A percentile compares a stretch with the other conserved stretches of the same genome.
Conservation (phyloP, 2,113 vertebrate genomes). For the Sminthopsis crassicaudata region DNA sequence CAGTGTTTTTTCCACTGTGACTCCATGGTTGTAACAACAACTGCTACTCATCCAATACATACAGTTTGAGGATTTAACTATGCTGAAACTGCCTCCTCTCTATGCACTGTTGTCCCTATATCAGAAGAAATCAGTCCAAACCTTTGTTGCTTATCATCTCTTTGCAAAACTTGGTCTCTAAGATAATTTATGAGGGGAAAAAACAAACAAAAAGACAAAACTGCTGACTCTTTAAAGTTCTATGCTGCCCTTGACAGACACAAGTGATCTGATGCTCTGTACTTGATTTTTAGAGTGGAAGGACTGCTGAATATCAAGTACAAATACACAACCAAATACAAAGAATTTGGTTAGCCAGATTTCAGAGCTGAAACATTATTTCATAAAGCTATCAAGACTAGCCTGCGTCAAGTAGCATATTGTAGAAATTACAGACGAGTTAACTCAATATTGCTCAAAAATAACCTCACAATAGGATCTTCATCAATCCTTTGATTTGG, state of each 20-base stretch:
- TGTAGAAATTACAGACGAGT: background rate
- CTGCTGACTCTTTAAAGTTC: background rate
- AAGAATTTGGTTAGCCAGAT: background rate
- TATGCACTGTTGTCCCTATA: background rate
- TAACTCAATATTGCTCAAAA: background rate
- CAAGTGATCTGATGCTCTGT: background rate
- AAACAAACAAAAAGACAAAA: background rate
- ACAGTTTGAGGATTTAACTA: background rate
- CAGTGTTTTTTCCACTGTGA: background rate
- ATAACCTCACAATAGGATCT: background rate
- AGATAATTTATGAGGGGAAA: background rate
- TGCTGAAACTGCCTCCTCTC: background rate
- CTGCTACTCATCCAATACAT: background rate
- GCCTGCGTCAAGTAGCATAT: background rate
- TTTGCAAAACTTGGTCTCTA: background rate
- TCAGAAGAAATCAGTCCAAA: background rate
- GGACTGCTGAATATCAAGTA: background rate
- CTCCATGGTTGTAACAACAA: background rate
- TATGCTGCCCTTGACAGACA: background rate
- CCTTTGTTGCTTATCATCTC: background rate
- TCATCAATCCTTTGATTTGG: background rate
- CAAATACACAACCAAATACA: background rate
- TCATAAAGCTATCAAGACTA: background rate
- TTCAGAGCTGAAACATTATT: background rate
- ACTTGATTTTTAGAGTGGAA: background rate